Conservation (phyloP, 2,113 vertebrate species). For the human (Homo sapiens) region GRCh38 chr2:175187001-175187500, state of each 20-base stretch:
- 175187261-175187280: background rate
- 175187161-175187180: background rate
- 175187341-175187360: background rate
- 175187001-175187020: background rate
- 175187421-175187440: background rate
- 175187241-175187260: conserved; percentile 1
- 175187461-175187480: background rate
- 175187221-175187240: background rate
- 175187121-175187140: conserved; percentile 19
- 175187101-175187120: background rate
- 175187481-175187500: background rate
- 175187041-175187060: background rate
- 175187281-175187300: background rate
- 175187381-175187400: background rate
- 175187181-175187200: background rate
- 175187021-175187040: background rate
- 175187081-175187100: background rate
- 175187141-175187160: background rate
- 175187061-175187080: background rate
- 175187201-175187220: background rate
- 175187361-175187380: background rate
- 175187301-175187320: background rate
- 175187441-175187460: background rate
- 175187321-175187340: background rate
- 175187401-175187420: background rate